These are phyloP conservation scores for Halcyon badia DNA, from an alignment of 2,797 vertebrate genomes.

Conservation along the genomic window DNA sequence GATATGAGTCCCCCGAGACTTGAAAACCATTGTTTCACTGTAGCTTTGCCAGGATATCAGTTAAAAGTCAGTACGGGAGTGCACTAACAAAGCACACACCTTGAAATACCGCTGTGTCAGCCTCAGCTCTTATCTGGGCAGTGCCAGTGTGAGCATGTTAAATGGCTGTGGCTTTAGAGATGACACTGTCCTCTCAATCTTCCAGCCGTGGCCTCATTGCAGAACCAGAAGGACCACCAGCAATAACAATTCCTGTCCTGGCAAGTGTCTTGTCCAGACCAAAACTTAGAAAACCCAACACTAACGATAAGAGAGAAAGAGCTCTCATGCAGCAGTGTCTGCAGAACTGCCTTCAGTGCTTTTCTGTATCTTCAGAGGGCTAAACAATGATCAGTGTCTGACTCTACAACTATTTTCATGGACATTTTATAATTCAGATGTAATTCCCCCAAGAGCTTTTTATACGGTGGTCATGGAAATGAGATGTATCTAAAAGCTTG, in stretches of 20 bases:
- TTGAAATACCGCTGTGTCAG: rapidly evolving
- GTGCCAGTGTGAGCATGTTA: neutral
- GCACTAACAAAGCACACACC: neutral
- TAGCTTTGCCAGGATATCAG: neutral
- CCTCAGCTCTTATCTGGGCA: neutral
- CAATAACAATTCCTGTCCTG: neutral
- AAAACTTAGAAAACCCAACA: neutral
- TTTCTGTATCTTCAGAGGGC: neutral
- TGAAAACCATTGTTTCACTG: neutral
- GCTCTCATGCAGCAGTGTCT: rapidly evolving
- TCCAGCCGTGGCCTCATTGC: neutral
- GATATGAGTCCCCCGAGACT: neutral
- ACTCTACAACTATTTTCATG: neutral
- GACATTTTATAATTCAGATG: neutral
- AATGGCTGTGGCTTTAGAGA: neutral
- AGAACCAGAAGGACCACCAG: neutral
- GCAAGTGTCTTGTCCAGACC: neutral
- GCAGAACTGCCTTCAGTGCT: rapidly evolving
- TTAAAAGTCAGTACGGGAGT: neutral
- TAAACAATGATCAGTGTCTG: neutral
- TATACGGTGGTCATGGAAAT: neutral
- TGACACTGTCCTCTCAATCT: neutral
- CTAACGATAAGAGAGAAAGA: neutral
- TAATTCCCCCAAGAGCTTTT: neutral
- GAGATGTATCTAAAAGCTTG: neutral